phyloP scores from a whole-genome alignment of 64 coral and sea anemone species.

The Montipora foliosa region DNA sequence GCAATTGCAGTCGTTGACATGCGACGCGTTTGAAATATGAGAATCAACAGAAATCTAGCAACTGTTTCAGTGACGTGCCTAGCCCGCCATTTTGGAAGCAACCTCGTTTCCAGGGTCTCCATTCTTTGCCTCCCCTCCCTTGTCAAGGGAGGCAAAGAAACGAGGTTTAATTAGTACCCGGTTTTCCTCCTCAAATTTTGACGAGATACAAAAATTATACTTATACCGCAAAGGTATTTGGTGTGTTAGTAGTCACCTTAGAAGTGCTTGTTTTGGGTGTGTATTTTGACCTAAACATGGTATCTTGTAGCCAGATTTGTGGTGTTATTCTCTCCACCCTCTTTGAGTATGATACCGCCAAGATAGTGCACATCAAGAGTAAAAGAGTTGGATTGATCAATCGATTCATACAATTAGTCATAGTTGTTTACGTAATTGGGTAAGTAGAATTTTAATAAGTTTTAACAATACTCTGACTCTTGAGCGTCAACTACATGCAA shows the following conservation, averaged over 20 bases:
- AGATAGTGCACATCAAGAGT: constrained; percentile 94
- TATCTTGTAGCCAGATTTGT: constrained; percentile 13
- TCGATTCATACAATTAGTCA: constrained; percentile 87
- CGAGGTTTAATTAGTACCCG: neutral
- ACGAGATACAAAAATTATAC: too few relatives aligned
- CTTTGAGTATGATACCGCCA: constrained; percentile 93
- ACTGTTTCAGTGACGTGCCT: too few relatives aligned
- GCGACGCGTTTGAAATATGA: too few relatives aligned
- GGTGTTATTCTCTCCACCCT: constrained; percentile 1
- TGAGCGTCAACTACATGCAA: too few relatives aligned
- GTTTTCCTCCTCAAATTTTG: neutral
- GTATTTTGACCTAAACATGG: neutral
- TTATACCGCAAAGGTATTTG: too few relatives aligned
- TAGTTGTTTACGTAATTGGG: constrained; percentile 94
- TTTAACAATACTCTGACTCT: neutral
- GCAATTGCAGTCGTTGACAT: too few relatives aligned
- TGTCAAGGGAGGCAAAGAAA: too few relatives aligned
- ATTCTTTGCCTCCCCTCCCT: too few relatives aligned
- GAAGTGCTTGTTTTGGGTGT: neutral
- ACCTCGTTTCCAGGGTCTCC: too few relatives aligned
- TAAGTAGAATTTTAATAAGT: constrained; percentile 37
- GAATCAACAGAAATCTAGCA: too few relatives aligned
- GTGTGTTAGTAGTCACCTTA: neutral
- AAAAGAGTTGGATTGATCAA: constrained; percentile 88
- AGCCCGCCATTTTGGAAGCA: too few relatives aligned